phyloP scores from a whole-genome alignment of 2,113 vertebrate species.

The Stomatorhinus ivindoensis region DNA sequence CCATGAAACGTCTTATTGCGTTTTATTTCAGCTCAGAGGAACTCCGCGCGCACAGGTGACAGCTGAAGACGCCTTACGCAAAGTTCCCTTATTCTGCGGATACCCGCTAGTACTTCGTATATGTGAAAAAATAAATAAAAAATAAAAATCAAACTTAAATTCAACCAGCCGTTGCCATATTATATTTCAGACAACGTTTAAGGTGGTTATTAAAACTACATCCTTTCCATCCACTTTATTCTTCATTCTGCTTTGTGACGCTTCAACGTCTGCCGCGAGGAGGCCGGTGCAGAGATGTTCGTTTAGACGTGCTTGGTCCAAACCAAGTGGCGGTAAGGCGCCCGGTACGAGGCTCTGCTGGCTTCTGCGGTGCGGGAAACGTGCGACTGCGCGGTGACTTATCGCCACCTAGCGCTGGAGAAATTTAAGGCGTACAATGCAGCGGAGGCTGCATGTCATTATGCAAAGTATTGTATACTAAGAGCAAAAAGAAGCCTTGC shows the following conservation, averaged over 20 bases:
- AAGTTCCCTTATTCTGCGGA: conserved; percentile 10
- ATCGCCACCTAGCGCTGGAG: conserved; percentile 9
- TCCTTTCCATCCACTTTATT: not conserved
- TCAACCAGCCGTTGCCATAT: not conserved
- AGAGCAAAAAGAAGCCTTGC: not conserved
- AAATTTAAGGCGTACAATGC: not conserved
- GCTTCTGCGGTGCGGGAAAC: not conserved
- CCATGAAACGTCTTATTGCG: not conserved
- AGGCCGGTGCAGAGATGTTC: not conserved
- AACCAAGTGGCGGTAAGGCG: not conserved
- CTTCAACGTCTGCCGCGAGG: not conserved
- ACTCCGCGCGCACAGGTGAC: conserved; percentile 4
- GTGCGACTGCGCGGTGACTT: not conserved
- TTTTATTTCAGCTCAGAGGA: not conserved
- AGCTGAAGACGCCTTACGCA: not conserved
- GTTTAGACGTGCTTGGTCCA: not conserved
- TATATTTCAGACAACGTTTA: not conserved
- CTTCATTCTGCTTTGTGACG: not conserved
- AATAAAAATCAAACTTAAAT: not conserved
- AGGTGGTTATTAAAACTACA: not conserved
- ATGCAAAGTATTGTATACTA: not conserved
- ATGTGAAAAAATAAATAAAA: not conserved
- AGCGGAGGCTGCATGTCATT: not conserved
- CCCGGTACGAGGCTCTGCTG: not conserved
- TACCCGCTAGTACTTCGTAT: not conserved